Conservation (phyloP, 1,140 invertebrate genomes). For the Oppia nitens region DNA sequence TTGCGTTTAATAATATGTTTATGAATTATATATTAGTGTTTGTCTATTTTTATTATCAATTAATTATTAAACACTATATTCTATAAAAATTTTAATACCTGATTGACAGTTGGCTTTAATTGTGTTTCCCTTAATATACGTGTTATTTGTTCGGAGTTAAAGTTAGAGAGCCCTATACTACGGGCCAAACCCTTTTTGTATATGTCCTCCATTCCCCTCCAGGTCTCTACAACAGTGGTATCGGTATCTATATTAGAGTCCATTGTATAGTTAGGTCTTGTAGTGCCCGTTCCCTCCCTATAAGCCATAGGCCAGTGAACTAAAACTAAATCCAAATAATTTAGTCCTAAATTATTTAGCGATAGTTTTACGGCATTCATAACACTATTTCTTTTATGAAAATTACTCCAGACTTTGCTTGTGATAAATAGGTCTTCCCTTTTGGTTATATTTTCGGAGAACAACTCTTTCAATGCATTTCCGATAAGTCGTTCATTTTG, state of each 20-base stretch:
- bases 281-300: constrained; percentile 35
- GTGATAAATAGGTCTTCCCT: constrained; percentile 67
- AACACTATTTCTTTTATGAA: constrained; percentile 45
- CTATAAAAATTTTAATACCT: constrained; percentile 48
- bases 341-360: constrained; percentile 44
- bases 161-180: constrained; percentile 77
- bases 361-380: constrained; percentile 42
- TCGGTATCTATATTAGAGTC: constrained; percentile 52
- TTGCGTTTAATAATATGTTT: no score
- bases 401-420: constrained; percentile 50
- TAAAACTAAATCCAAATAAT: constrained; percentile 65
- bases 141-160: constrained; percentile 62
- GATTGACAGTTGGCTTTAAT: constrained; percentile 58
- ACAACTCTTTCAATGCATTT: constrained; percentile 46
- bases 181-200: constrained; percentile 48
- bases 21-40: no score
- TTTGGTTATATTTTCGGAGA: constrained; percentile 48
- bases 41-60: no score
- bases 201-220: constrained; percentile 66
- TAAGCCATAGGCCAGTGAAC: constrained; percentile 68
- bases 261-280: constrained; percentile 43
- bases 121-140: constrained; percentile 43
- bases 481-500: constrained; percentile 71
- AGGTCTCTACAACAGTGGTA: constrained; percentile 55
- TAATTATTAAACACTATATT: no score